Evolutionary conservation across 2,113 vertebrate genomes (phyloP).

Genomic region (Salminus brasiliensis): DNA sequence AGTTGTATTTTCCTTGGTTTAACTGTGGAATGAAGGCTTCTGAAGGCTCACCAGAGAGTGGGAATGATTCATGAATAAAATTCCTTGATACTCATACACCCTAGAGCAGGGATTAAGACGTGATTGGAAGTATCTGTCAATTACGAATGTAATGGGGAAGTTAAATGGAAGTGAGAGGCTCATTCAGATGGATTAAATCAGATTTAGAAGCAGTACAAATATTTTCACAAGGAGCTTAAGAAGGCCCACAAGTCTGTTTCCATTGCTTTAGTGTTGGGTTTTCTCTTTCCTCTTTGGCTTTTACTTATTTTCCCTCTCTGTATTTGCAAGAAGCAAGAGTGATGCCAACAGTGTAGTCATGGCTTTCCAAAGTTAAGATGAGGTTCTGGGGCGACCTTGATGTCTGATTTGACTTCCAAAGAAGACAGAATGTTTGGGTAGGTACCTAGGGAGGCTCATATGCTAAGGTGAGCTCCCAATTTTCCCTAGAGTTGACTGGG

Average conservation of each 20-base stretch:
- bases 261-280: background rate
- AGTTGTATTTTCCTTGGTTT: slow-evolving; percentile 9
- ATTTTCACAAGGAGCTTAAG: slow-evolving; percentile 36
- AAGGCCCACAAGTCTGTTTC: slow-evolving; percentile 10
- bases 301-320: slow-evolving; percentile 13
- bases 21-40: too few relatives aligned
- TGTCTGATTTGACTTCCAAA: slow-evolving; percentile 9
- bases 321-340: background rate
- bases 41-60: background rate
- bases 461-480: background rate
- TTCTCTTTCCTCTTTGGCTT: background rate
- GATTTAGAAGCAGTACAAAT: slow-evolving; percentile 48
- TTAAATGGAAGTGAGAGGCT: slow-evolving; percentile 51
- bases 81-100: slow-evolving; percentile 32
- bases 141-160: slow-evolving; percentile 48
- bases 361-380: slow-evolving; percentile 20
- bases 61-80: slow-evolving; percentile 43
- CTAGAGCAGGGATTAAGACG: slow-evolving; percentile 57
- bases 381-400: slow-evolving; percentile 18
- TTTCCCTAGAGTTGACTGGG: slow-evolving; percentile 26
- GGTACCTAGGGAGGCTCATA: background rate
- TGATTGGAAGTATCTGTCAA: slow-evolving; percentile 60
- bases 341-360: background rate
- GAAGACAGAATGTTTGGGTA: background rate
- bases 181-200: slow-evolving; percentile 59